phyloP scores from a whole-genome alignment of 2,113 vertebrate species.

The Nothoprocta pentlandii region DNA sequence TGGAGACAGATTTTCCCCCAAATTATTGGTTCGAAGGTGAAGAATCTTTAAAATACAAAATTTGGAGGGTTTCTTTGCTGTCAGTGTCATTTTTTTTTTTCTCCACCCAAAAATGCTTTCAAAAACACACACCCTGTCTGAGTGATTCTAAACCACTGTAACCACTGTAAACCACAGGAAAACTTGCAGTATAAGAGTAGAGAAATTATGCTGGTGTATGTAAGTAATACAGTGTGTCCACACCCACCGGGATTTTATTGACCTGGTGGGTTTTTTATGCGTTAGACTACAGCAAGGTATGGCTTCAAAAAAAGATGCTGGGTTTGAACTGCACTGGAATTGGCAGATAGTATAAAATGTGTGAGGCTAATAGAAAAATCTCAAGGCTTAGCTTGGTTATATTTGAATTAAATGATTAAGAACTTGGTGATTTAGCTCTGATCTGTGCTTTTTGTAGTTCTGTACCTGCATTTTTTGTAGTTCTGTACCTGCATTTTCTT shows the following conservation, averaged over 20 bases:
- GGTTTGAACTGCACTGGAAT: neutral
- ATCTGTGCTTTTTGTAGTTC: neutral
- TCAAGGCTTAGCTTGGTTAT: neutral
- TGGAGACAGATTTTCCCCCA: too few relatives aligned
- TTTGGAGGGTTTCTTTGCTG: neutral
- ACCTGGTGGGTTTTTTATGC: neutral
- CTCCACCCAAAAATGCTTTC: neutral
- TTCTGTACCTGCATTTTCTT: neutral
- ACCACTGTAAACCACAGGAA: neutral
- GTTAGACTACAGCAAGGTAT: neutral
- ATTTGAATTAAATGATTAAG: neutral
- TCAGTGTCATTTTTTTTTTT: neutral
- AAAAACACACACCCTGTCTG: neutral
- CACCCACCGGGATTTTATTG: neutral
- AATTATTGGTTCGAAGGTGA: too few relatives aligned
- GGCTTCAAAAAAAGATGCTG: neutral
- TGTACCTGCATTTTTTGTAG: neutral
- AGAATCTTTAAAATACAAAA: neutral
- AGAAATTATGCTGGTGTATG: accelerated
- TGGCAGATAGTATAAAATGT: neutral
- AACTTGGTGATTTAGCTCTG: neutral
- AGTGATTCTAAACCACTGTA: neutral
- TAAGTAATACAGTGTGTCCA: neutral
- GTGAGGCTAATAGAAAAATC: neutral
- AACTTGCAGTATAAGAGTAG: neutral